These are phyloP conservation scores for Dufourea novaeangliae DNA, from an alignment of 1,140 invertebrate species.

Conservation along the genomic window DNA sequence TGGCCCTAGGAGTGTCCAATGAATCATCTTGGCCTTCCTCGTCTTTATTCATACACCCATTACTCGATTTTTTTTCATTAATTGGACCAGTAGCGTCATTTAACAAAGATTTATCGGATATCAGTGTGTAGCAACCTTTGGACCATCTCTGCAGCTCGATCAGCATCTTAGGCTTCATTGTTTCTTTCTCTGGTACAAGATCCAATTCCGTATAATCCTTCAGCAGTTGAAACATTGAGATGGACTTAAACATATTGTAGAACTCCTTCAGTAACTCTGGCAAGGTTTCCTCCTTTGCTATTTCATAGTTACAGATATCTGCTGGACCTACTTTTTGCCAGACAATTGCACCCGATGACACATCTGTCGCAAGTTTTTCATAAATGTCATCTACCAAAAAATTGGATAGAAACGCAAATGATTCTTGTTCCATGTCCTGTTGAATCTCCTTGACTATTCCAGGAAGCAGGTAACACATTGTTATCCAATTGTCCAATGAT, in stretches of 20 bases:
- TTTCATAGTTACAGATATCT: constrained; percentile 84
- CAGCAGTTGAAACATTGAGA: constrained; percentile 83
- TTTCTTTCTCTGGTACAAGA: constrained; percentile 71
- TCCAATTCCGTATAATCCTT: constrained; percentile 86
- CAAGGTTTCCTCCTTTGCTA: constrained; percentile 79
- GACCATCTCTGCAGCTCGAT: constrained; percentile 87
- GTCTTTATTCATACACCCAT: neutral
- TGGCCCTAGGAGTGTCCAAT: constrained; percentile 77
- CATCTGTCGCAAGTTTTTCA: constrained; percentile 76
- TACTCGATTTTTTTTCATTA: constrained; percentile 43
- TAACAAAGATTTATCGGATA: constrained; percentile 64
- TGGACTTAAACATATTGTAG: constrained; percentile 81
- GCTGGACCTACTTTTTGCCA: constrained; percentile 85
- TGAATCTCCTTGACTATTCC: constrained; percentile 81
- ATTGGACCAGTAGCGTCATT: constrained; percentile 64
- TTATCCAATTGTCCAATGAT: constrained; percentile 79
- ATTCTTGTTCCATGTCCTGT: constrained; percentile 83
- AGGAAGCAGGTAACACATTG: constrained; percentile 80
- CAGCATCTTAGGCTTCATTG: constrained; percentile 77
- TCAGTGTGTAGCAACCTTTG: constrained; percentile 84
- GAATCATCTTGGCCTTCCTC: constrained; percentile 81
- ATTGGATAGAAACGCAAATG: constrained; percentile 82
- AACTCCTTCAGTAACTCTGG: constrained; percentile 78
- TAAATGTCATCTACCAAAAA: constrained; percentile 82
- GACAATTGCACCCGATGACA: constrained; percentile 79